Base-by-base conservation (phyloP, 2,888 invertebrate genomes). In the Cheilosia urbana region DNA sequence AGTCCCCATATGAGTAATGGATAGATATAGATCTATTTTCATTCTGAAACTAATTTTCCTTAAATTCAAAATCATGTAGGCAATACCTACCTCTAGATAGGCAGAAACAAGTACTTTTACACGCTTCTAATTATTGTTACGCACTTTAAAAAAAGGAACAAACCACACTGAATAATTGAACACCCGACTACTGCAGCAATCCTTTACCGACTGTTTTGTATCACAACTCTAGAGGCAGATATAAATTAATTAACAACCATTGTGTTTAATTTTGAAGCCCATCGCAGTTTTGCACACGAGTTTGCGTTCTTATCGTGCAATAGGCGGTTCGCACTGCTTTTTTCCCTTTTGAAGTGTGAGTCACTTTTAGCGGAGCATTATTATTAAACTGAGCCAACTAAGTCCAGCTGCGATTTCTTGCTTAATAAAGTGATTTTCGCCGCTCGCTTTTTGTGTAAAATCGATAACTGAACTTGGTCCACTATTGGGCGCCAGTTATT, bases 201-300 rank as follows among this genome's bases (percentile, higher is more conserved):
- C 2, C 9, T 17, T 9, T 2, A 47, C 47, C 1, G 19, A 47
- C 47, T 47, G 19, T 2, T 47, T 9, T 40, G 24, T 53, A 53
- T 40, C 27, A 24, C 40, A 47, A 27, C 24, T 24, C n/a, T 21
- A 9, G 4, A 37, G 24, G 37, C 15, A 1, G 9, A 37, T n/a
- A 51, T 53, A 42, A 42, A 7, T 4, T 27, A 11, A 66, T 40
- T 53, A 24, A 27, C 11, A 24, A n/a, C 21, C 9, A 37, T 21
- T 7, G 2, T 19, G 9, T 13, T 66, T 21, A 66, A 53, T 17
- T 47, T 34, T 58, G 4, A 58, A 9, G 30, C 21, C 58, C 57
- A 69, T 71, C 15, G 24, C 37, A 37, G 17, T 55, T 71, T 71
- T 71, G 69, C 69, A 17, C 69, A 71, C 58, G 58, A 71, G n/a